Conservation (phyloP, 1,140 invertebrate genomes). For the Myzus persicae region DNA sequence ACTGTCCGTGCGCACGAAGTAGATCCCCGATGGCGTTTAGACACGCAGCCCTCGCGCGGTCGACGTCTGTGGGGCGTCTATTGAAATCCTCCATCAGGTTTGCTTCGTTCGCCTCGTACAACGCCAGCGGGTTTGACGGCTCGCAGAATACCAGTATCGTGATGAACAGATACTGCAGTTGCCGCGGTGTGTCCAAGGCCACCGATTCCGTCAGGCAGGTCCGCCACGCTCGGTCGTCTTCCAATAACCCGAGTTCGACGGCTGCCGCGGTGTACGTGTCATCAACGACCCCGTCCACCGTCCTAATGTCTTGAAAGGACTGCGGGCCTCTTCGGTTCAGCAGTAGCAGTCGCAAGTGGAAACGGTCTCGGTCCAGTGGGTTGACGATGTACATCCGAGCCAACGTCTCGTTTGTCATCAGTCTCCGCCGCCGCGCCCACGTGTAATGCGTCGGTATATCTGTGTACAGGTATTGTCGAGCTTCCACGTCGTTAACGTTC, state of each 20-base stretch:
- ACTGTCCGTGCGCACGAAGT: too few relatives aligned
- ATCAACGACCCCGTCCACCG: conserved; percentile 62
- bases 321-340: conserved; percentile 64
- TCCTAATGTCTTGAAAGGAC: conserved; percentile 64
- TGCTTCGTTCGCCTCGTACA: too few relatives aligned
- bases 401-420: conserved; percentile 48
- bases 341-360: conserved; percentile 65
- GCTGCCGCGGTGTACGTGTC: conserved; percentile 63
- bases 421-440: neutral
- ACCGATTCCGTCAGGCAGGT: neutral
- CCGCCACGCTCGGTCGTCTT: conserved; percentile 61
- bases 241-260: conserved; percentile 62
- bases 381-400: conserved; percentile 64
- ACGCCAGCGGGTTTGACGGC: neutral
- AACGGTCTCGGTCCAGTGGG: conserved; percentile 65
- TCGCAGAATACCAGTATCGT: neutral
- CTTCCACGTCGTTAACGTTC: neutral
- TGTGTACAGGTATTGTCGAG: neutral
- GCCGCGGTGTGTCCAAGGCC: neutral
- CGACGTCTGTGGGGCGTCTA: too few relatives aligned
- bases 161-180: neutral
- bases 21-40: too few relatives aligned
- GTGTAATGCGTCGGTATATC: conserved; percentile 34
- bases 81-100: too few relatives aligned
- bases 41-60: too few relatives aligned